Conservation (phyloP, 37 sponge, comb jelly and placozoan genomes). For the Aplysina aerophoba region DNA sequence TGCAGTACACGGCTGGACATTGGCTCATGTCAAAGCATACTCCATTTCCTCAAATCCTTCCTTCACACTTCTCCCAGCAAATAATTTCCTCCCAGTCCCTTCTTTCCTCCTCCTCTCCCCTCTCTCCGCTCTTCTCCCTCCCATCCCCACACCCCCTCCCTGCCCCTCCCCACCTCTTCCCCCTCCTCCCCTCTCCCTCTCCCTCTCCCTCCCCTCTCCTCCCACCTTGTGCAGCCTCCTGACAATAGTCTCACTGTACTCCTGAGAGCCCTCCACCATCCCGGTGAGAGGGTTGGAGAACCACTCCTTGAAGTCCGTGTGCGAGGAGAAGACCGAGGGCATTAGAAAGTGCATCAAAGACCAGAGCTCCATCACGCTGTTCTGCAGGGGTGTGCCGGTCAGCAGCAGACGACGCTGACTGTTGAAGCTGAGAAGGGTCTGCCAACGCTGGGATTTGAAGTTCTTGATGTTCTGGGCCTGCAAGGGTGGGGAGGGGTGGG, state of each 20-base stretch:
- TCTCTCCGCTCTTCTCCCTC: too few relatives aligned
- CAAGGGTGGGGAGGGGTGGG: neutral
- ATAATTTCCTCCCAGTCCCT: too few relatives aligned
- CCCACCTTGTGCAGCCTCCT: conserved; percentile 91
- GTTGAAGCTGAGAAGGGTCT: conserved; percentile 94
- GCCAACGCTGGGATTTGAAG: conserved; percentile 99
- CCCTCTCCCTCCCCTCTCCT: neutral
- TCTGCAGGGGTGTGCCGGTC: conserved; percentile 99
- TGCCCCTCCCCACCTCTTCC: too few relatives aligned
- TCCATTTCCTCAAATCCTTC: neutral
- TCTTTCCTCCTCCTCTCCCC: too few relatives aligned
- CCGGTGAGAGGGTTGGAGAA: conserved; percentile 98
- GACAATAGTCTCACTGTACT: conserved; percentile 94
- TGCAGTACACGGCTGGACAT: neutral
- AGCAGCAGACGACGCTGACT: conserved; percentile 90
- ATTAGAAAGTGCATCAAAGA: conserved; percentile 99
- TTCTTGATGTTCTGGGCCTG: conserved; percentile 99
- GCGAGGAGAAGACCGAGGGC: conserved; percentile 96
- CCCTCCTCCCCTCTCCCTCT: neutral
- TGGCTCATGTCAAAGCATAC: neutral
- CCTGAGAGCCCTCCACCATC: conserved; percentile 99
- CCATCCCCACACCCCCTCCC: too few relatives aligned
- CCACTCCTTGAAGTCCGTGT: conserved; percentile 98
- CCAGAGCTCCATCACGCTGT: conserved; percentile 99
- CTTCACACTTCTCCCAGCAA: neutral